Evolutionary conservation across 2,888 invertebrate species (phyloP), one percentile per base, ranked within the genome.

Genomic region (Caenorhabditis sinica): DNA sequence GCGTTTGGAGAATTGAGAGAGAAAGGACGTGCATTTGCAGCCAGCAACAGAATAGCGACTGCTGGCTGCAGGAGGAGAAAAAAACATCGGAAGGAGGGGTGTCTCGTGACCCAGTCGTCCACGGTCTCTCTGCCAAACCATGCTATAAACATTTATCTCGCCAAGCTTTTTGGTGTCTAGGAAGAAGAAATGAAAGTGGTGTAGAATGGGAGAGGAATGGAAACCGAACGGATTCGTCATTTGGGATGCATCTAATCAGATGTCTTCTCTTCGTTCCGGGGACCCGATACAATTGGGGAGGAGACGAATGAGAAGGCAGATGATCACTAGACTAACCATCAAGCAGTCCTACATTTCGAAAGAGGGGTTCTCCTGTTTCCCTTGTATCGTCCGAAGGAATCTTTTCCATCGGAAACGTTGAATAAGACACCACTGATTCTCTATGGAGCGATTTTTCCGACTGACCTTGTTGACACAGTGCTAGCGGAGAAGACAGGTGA

Each of bases 21-120:
- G 20, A 68, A 68, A 68, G 77, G 77, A 61, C 77, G 77, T 77
- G 77, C 77, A 77, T 77, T 77, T 77, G 77, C 77, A 77, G 77
- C 45, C 61, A 69, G 61, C 51, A 68, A 51, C 63, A 65, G 72
- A 63, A 60, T 68, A 63, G 65, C 58, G 45, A 61, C 68, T 61
- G 68, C 43, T 43, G 76, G 69, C 61, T 40, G 71, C 79, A 69
- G 74, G 25, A 43, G 49, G 61, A 51, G 36, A 69, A 74, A 82
- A n/a, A 74, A 82, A 75, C 73, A 80, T 63, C 17, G 63, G 63
- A 49, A 49, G 49, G 58, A 40, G 49, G 56, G 68, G 68, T 72
- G 81, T 81, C 80, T 82, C 75, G 82, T 82, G 82, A 82, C 74
- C 82, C 81, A 51, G n/a, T 30, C 49, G 40, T 45, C 76, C 56